Base-by-base conservation (phyloP, 2,888 invertebrate genomes). In the Hymenopus coronatus region DNA sequence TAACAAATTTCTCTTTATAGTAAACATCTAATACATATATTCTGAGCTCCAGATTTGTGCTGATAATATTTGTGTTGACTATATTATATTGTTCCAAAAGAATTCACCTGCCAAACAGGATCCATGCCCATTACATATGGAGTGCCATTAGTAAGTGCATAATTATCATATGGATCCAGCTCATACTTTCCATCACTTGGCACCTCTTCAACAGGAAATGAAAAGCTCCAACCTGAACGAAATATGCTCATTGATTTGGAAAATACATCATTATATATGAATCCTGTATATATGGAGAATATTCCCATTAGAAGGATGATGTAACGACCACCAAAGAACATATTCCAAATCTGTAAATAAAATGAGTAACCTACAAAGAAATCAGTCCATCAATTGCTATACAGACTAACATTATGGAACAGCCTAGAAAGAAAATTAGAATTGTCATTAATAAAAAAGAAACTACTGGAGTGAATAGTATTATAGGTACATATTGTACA, bases 251-350 rank as follows among this genome's bases (percentile, higher is more conserved):
- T 91, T 3, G 96, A 95, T 92, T 96, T 96, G 83, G 96, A 96
- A 93, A 97, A 97, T n/a, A 96, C 92, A 92, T 97, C 97, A 92
- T 97, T 97, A 93, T 97, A 97, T 89, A 97, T 95, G 84, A 97
- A 91, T 40, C 97, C 97, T 28, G 97, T 96, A 93, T 97, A 97
- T 90, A 97, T 95, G 1, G 97, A 96, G 92, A 97, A 97, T 15
- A 95, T 89, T 4, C 97, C 97, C 97, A 97, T 97, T 90, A 97
- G 93, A 83, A 97, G 94, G 87, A 97, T 96, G 90, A 97, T 96
- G 93, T 97, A 97, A 20, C 97, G 95, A 9, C 97, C 97, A 70
- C 95, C 95, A 92, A 97, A 96, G 93, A 97, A 96, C 89, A 96
- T 96, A 91, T 94, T 95, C 94, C 96, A 96, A 90, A 97, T 96